Evolutionary conservation across 1,140 invertebrate species (phyloP).

Genomic region (Homarus americanus): DNA sequence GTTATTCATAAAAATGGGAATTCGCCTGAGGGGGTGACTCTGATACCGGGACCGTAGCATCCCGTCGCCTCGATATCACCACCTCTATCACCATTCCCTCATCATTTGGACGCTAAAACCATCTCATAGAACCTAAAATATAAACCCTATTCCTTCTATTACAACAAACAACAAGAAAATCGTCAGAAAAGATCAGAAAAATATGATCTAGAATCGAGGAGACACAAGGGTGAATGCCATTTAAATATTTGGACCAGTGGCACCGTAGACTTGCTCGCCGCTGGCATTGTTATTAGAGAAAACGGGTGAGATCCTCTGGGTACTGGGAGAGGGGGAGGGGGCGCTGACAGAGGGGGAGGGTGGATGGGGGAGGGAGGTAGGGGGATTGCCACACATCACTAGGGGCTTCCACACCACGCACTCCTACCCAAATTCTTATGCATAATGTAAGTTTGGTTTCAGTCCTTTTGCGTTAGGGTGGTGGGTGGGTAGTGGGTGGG

Average conservation of each 20-base stretch:
- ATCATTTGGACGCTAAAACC: not conserved
- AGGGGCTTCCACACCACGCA: constrained; percentile 2
- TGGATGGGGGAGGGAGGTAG: not conserved
- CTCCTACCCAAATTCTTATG: constrained; percentile 32
- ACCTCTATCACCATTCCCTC: not conserved
- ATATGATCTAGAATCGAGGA: not conserved
- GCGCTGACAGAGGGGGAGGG: not conserved
- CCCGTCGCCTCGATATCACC: not conserved
- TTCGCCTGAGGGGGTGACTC: constrained; percentile 57
- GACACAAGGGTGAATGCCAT: not conserved
- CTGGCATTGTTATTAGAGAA: constrained; percentile 71
- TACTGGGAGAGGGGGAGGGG: no score
- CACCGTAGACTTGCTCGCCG: constrained; percentile 59
- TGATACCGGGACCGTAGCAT: no score
- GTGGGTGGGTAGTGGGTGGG: no score
- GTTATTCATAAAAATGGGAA: constrained; percentile 45
- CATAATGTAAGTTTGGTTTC: constrained; percentile 67
- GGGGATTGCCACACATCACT: constrained; percentile 52
- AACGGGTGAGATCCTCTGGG: constrained; percentile 57
- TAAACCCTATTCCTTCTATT: not conserved
- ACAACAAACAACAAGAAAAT: not conserved
- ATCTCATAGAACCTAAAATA: not conserved
- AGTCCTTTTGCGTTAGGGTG: constrained; percentile 23
- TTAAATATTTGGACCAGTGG: constrained; percentile 7
- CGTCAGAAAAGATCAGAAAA: not conserved